These are phyloP conservation scores for Drosophila ercepeae DNA, from an alignment of 1,140 invertebrate species.

Conservation along the genomic window DNA sequence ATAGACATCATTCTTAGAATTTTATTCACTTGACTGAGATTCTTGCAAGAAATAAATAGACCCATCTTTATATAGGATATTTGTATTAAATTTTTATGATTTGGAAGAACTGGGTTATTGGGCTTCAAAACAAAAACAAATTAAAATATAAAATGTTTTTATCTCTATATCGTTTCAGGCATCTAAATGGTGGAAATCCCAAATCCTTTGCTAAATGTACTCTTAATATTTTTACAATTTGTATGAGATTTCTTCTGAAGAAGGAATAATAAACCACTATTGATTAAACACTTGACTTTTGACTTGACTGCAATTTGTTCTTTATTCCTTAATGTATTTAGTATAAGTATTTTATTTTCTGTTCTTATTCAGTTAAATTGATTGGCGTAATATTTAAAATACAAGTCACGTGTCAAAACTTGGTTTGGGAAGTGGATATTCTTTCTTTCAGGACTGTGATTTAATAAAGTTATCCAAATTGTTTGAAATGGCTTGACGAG, in stretches of 20 bases:
- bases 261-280: conserved; percentile 10
- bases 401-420: no score
- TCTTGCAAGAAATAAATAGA: neutral
- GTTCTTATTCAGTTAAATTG: conserved; percentile 31
- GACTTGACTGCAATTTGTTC: conserved; percentile 68
- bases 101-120: neutral
- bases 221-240: neutral
- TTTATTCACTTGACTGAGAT: neutral
- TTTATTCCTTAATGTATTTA: conserved; percentile 70
- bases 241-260: neutral
- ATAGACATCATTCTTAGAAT: neutral
- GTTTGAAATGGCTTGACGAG: conserved; percentile 29
- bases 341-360: conserved; percentile 11
- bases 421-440: conserved; percentile 1
- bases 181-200: conserved; percentile 23
- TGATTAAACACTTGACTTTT: conserved; percentile 21
- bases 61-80: neutral
- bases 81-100: neutral
- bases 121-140: no score
- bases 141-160: neutral
- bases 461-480: conserved; percentile 49
- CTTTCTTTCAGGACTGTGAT: conserved; percentile 4
- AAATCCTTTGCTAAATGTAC: neutral
- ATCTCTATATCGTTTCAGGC: conserved; percentile 29
- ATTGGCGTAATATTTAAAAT: no score